Base-by-base conservation (phyloP, 1,140 invertebrate genomes). In the Eriosoma lanigerum region DNA sequence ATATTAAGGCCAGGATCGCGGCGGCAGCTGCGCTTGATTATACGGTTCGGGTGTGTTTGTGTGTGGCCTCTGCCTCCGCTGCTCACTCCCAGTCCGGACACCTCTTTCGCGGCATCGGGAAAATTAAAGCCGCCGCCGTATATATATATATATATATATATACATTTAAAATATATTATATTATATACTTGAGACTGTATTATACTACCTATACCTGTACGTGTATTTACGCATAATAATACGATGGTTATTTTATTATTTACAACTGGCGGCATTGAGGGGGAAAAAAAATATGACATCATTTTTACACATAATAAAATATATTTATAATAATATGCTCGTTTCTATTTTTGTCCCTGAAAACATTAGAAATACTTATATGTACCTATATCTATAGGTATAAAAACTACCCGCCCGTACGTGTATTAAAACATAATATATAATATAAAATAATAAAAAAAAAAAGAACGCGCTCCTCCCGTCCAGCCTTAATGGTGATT, bases 1-100 rank as follows among this genome's bases (percentile, higher is more conserved):
- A 38, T 68, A 68, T 68, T 68, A 68, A 76, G 73, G 13, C 26
- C 56, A 58, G 54, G 75, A 60, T 21, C 29, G 32, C 52, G 21
- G 56, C 75, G 56, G 75, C 75, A 78, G 75, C 75, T 78, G 75
- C 32, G 75, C 32, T 78, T 78, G 75, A 78, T 78, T 78, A 78
- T 60, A 78, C 21, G 75, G 52, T 78, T 78, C 56, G 75, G 56
- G 75, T 78, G 75, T 78, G 54, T 78, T 56, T 78, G 75, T 78
- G 75, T 78, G 75, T 56, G 52, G 52, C 38, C 54, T 78, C 56
- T 38, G n/a, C 29, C 2, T 12, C 2, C 21, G 21, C 54, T 38
- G 13, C 9, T 56, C 32, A 15, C 52, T 21, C 12, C 72, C 52
- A 6, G 21, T n/a, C 13, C 29, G 21, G 38, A 78, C 75, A 78